A percentile compares a stretch with the other conserved stretches of the same genome.
These are phyloP conservation scores for Odontamblyopus lacepedii DNA, from an alignment of 2,797 vertebrate genomes.

Conservation along the genomic window DNA sequence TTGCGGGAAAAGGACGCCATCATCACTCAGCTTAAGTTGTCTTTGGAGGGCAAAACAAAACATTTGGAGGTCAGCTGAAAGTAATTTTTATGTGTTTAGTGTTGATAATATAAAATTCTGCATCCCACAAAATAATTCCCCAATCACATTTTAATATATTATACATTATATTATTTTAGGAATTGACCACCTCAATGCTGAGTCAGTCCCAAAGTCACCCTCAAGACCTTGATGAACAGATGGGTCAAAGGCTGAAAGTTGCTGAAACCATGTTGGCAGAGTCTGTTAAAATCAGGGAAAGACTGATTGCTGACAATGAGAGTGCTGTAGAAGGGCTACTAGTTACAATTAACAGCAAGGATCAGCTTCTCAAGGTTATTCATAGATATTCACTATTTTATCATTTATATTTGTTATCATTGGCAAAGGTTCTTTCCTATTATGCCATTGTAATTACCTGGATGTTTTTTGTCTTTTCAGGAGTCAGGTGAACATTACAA, in stretches of 20 bases:
- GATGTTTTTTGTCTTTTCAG: constrained; percentile 45
- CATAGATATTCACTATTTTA: neutral
- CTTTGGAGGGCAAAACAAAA: constrained; percentile 79
- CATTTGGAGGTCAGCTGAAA: constrained; percentile 81
- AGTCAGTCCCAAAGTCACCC: constrained; percentile 72
- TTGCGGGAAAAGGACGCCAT: constrained; percentile 83
- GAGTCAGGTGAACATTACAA: constrained; percentile 77
- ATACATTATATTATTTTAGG: constrained; percentile 54
- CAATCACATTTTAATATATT: neutral
- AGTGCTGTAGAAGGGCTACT: constrained; percentile 78
- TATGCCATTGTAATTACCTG: neutral
- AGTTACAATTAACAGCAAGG: constrained; percentile 80
- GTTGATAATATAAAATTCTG: neutral
- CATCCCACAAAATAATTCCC: neutral
- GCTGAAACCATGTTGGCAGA: constrained; percentile 79
- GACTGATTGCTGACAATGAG: constrained; percentile 78
- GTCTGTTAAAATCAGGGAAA: constrained; percentile 78
- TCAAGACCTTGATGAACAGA: constrained; percentile 74
- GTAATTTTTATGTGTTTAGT: neutral
- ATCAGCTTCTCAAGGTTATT: constrained; percentile 79
- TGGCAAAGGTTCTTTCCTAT: neutral
- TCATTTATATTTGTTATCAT: neutral
- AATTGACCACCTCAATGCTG: constrained; percentile 70
- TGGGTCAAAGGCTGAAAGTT: constrained; percentile 81
- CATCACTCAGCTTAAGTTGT: constrained; percentile 80